Base-by-base conservation (phyloP, 2,113 vertebrate genomes). In the Tiliqua scincoides region DNA sequence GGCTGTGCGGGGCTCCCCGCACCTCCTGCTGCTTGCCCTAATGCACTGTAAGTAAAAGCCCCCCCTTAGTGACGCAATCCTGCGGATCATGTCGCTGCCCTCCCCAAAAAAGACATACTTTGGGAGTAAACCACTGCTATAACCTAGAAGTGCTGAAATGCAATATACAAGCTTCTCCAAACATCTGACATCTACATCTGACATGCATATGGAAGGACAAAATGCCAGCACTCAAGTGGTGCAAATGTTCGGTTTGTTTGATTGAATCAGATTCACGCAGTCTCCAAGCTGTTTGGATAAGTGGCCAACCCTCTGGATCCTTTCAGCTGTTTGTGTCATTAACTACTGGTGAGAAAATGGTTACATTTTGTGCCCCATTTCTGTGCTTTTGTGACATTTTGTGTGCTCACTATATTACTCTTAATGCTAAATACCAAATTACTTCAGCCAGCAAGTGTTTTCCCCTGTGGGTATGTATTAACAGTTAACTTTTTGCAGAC, bases 401-500 rank as follows among this genome's bases (percentile, higher is more conserved):
- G 5, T 1, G 5, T 83, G 37, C 92, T 77, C 86, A 81, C 79
- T 78, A 71, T 35, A 74, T 83, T 79, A 83, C 75, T 59, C 6
- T 89, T 94, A 92, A 92, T 54, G 74, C 18, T 92, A 83, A 27
- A 43, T n/a, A 75, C 83, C 79, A 70, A 90, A 87, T 77, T 88
- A 32, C 62, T 82, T 91, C 89, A 95, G 83, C n/a, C 81, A 93
- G 67, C 88, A 94, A 94, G 85, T 82, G 70, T 40, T 90, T 87
- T 91, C 63, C 68, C 91, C 88, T 83, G 89, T 88, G 85, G 88
- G 92, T 89, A 90, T 57, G 77, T 89, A 95, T 93, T 94, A 95
- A 94, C n/a, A 85, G 94, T 91, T 94, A 93, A 89, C 62, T 93
- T 96, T 95, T 93, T 94, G 89, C 91, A 96, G 94, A 94, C 92